phyloP scores from a whole-genome alignment of 2,113 vertebrate species.

The Callospermophilus lateralis region DNA sequence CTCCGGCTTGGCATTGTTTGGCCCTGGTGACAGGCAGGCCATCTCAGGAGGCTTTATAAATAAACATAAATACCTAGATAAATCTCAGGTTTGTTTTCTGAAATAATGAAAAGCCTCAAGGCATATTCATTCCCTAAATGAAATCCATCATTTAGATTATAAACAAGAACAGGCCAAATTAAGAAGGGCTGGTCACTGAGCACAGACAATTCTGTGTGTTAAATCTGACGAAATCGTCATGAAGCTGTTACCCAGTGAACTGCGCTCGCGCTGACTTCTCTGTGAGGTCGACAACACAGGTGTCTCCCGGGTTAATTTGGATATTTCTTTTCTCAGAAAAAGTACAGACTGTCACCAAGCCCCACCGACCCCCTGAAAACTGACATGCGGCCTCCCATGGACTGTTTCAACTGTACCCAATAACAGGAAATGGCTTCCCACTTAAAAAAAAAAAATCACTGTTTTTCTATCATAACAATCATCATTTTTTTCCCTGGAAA shows the following conservation, averaged over 20 bases:
- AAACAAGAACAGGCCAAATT: constrained; percentile 74
- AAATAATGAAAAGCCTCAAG: constrained; percentile 65
- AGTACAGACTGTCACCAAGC: background rate
- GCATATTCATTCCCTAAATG: constrained; percentile 47
- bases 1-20: background rate
- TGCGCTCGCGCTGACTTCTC: background rate
- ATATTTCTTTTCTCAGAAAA: background rate
- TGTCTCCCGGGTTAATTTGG: constrained; percentile 7
- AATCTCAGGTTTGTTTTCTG: background rate
- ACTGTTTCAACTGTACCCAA: background rate
- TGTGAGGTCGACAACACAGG: background rate
- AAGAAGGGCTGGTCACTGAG: constrained; percentile 56
- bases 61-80: too few relatives aligned
- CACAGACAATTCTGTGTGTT: constrained; percentile 42
- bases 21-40: background rate
- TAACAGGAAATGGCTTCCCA: background rate
- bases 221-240: constrained; percentile 68
- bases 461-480: background rate
- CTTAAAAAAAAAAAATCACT: background rate
- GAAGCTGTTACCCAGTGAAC: background rate
- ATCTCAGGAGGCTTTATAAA: background rate
- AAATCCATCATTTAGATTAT: constrained; percentile 62
- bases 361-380: background rate
- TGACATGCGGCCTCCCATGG: accelerated
- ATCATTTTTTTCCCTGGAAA: background rate